Percentiles rank a stretch among this genome's conserved stretches.
Conservation (phyloP, 2,797 vertebrate species). For the Hapalemur alaotrensis region DNA sequence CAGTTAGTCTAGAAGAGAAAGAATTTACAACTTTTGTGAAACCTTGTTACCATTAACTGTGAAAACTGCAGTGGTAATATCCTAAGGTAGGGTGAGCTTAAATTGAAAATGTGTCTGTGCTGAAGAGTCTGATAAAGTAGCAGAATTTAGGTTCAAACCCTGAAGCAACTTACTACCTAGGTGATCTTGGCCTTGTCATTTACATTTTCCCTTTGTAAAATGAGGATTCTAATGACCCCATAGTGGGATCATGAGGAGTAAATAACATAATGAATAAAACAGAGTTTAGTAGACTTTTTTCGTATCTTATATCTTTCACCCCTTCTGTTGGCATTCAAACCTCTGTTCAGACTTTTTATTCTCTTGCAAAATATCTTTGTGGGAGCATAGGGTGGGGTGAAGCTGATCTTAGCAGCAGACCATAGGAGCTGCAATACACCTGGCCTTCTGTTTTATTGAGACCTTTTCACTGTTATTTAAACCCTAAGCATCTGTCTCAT, state of each 20-base stretch:
- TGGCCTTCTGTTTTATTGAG: background rate
- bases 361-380: background rate
- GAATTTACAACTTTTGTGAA: background rate
- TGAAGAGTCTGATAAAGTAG: background rate
- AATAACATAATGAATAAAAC: background rate
- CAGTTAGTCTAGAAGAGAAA: background rate
- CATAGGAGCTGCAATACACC: background rate
- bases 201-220: background rate
- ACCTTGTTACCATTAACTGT: background rate
- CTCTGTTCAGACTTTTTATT: background rate
- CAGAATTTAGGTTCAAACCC: background rate
- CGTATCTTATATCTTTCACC: background rate
- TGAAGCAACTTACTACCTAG: background rate
- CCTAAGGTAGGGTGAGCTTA: background rate
- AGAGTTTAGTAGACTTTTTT: background rate
- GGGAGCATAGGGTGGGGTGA: background rate
- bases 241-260: background rate
- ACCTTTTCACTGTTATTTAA: slow-evolving; percentile 17
- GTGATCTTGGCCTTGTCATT: background rate
- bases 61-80: background rate
- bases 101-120: background rate
- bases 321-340: background rate
- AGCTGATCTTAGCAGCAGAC: background rate
- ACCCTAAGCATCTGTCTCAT: background rate
- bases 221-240: background rate